phyloP scores from a whole-genome alignment of 2,888 invertebrate species.

The Fragum fragum region DNA sequence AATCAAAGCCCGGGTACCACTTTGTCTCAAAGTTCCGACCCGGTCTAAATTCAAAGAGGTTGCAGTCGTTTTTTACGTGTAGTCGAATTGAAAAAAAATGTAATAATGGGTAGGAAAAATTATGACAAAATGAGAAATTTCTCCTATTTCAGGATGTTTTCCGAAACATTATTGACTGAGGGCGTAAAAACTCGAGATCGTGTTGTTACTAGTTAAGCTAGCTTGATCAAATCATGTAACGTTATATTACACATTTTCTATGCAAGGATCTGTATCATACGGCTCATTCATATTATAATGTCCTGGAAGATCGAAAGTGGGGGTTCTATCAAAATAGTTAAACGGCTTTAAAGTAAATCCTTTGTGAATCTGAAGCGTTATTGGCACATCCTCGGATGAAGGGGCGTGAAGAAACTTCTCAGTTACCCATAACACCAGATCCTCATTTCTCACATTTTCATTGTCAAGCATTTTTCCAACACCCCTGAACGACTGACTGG shows the following conservation, averaged over 20 bases:
- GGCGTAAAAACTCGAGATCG: too few relatives aligned
- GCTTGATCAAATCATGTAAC: neutral
- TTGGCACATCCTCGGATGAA: constrained; percentile 69
- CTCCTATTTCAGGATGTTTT: too few relatives aligned
- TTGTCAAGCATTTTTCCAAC: constrained; percentile 60
- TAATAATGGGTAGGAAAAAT: too few relatives aligned
- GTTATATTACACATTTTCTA: constrained; percentile 3
- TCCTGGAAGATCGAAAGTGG: constrained; percentile 66
- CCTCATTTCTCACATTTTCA: constrained; percentile 60
- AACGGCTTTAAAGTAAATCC: constrained; percentile 71
- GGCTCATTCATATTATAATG: constrained; percentile 42
- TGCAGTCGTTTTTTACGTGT: too few relatives aligned
- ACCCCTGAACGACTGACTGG: constrained; percentile 51
- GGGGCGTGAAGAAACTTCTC: constrained; percentile 71
- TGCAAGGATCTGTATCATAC: constrained; percentile 27
- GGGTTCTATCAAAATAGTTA: constrained; percentile 70
- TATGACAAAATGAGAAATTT: too few relatives aligned
- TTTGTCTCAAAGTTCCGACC: too few relatives aligned
- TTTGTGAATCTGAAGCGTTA: constrained; percentile 63
- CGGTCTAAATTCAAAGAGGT: too few relatives aligned
- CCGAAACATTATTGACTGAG: too few relatives aligned
- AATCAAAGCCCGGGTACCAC: too few relatives aligned
- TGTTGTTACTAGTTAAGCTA: too few relatives aligned
- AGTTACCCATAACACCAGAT: constrained; percentile 70
- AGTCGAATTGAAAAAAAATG: too few relatives aligned